Conservation (phyloP, 1,140 invertebrate genomes). For the Trachymyrmex cornetzi region DNA sequence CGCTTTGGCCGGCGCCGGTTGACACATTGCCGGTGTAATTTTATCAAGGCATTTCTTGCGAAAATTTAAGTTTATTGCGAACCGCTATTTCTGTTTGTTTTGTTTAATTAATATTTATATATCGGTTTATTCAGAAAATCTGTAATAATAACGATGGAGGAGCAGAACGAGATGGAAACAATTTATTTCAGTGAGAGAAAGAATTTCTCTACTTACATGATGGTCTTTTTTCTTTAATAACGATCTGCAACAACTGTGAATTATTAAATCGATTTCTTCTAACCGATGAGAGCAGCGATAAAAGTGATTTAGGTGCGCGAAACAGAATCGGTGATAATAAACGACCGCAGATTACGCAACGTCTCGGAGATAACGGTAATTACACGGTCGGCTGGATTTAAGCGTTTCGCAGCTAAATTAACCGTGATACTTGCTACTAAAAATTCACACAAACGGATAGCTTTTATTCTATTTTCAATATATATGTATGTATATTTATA, state of each 20-base stretch:
- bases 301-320: slow-evolving; percentile 50
- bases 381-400: slow-evolving; percentile 55
- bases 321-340: slow-evolving; percentile 61
- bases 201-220: neutral
- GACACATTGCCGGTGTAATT: slow-evolving; percentile 44
- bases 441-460: slow-evolving; percentile 24
- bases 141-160: neutral
- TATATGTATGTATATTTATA: neutral
- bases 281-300: slow-evolving; percentile 40
- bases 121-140: neutral
- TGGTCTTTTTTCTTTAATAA: slow-evolving; percentile 31
- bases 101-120: neutral
- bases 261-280: slow-evolving; percentile 57
- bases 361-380: slow-evolving; percentile 60
- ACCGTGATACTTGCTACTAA: slow-evolving; percentile 17
- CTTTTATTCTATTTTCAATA: neutral
- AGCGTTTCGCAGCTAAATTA: slow-evolving; percentile 55
- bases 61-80: neutral
- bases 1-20: neutral
- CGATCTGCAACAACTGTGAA: slow-evolving; percentile 23
- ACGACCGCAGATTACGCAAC: slow-evolving; percentile 56
- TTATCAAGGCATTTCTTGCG: neutral
- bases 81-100: neutral
- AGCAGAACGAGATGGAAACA: neutral
- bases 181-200: slow-evolving; percentile 2